A percentile compares a stretch with the other conserved stretches of the same genome.
Evolutionary conservation across 1,140 invertebrate species (phyloP).

Genomic region (Bactericera cockerelli): DNA sequence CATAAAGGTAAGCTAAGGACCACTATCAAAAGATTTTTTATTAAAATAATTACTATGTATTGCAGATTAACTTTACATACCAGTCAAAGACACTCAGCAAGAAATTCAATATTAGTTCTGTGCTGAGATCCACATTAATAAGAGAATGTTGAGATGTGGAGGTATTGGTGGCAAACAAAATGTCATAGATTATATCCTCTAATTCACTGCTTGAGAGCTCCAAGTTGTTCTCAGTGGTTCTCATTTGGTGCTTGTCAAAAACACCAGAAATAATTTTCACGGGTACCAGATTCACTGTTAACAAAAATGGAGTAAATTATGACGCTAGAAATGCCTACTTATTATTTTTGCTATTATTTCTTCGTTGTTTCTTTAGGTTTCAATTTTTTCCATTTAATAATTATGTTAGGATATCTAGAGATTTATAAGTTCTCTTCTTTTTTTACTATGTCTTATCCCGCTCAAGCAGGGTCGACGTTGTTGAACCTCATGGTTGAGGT

Average conservation of each 20-base stretch:
- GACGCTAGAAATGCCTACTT: conserved; percentile 8
- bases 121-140: conserved; percentile 36
- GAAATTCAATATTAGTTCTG: conserved; percentile 41
- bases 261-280: conserved; percentile 35
- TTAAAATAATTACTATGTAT: no score
- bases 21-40: no score
- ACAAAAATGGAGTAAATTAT: conserved; percentile 23
- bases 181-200: conserved; percentile 42
- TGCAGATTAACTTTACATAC: no score
- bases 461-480: no score
- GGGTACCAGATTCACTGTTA: conserved; percentile 41
- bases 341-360: no score
- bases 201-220: conserved; percentile 36
- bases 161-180: conserved; percentile 45
- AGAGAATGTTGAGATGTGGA: conserved; percentile 32
- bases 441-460: no score
- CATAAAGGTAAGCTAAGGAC: no score
- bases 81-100: conserved; percentile 45
- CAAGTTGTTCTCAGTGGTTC: conserved; percentile 38
- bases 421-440: no score
- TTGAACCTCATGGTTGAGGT: no score
- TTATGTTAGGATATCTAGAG: no score
- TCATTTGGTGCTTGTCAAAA: conserved; percentile 43
- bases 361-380: no score
- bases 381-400: no score